Percentiles rank a stretch among this genome's conserved stretches.
These are phyloP conservation scores for Phaetusa simplex DNA, from an alignment of 2,113 vertebrate species.

Conservation along the genomic window DNA sequence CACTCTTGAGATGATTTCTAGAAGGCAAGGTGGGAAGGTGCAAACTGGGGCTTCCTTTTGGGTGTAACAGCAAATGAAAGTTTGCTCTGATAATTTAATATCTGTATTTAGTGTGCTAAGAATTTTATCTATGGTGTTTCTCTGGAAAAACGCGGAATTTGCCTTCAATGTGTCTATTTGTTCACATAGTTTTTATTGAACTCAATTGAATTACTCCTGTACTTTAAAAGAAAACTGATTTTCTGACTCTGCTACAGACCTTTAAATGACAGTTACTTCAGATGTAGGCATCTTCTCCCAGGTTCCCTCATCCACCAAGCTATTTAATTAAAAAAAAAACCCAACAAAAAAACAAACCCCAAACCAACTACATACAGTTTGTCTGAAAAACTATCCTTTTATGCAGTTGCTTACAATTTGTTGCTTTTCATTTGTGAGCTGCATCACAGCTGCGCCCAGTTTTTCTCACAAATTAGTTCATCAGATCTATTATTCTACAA, in stretches of 20 bases:
- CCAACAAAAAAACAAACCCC: background rate
- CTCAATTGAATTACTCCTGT: background rate
- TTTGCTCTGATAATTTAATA: background rate
- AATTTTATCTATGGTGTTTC: background rate
- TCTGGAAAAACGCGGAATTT: background rate
- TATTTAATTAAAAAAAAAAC: background rate
- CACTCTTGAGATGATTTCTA: background rate
- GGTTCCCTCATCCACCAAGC: background rate
- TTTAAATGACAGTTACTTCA: background rate
- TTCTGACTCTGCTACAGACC: background rate
- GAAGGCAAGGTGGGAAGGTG: background rate
- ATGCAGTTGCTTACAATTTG: background rate
- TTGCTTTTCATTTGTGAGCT: background rate
- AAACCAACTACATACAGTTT: background rate
- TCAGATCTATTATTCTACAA: constrained; percentile 55
- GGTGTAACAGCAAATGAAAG: background rate
- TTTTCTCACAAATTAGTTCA: constrained; percentile 16
- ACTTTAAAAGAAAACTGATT: background rate
- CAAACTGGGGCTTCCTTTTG: background rate
- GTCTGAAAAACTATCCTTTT: background rate
- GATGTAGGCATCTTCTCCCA: background rate
- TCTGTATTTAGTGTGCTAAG: background rate
- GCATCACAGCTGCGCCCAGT: constrained; percentile 41
- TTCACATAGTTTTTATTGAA: background rate
- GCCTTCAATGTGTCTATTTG: background rate